Percentiles rank a stretch among this genome's conserved stretches.
Conservation (phyloP, 2,797 vertebrate genomes). For the Catharus ustulatus region DNA sequence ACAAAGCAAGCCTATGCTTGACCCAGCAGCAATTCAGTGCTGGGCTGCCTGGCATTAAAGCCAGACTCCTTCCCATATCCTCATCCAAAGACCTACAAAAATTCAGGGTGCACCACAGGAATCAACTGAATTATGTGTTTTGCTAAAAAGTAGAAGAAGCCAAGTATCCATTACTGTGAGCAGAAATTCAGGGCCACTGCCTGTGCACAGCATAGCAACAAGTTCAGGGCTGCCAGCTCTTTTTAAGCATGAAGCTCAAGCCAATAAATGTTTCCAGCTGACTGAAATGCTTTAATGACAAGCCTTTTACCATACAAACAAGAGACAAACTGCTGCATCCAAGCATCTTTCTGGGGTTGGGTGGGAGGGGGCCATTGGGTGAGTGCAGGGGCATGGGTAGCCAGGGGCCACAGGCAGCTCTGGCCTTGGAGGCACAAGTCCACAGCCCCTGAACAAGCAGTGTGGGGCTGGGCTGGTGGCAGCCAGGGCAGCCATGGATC, state of each 20-base stretch:
- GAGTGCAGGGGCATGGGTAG: neutral
- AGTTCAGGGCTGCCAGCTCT: neutral
- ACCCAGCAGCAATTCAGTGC: neutral
- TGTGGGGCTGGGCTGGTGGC: neutral
- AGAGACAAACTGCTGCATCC: neutral
- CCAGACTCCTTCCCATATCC: neutral
- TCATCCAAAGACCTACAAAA: neutral
- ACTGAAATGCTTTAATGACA: conserved; percentile 19
- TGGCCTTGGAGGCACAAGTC: accelerated
- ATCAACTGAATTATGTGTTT: neutral
- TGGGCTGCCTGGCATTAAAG: neutral
- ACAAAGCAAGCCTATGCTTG: neutral
- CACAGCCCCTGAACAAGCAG: neutral
- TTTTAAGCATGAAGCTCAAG: neutral
- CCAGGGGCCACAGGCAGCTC: neutral
- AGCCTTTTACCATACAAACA: neutral
- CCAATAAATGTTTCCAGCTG: conserved; percentile 36
- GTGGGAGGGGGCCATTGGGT: accelerated
- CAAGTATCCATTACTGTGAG: neutral
- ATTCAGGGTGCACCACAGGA: neutral
- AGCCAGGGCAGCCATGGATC: accelerated
- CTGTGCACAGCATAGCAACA: conserved; percentile 39
- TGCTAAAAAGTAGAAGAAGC: neutral
- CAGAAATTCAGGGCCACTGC: conserved; percentile 17
- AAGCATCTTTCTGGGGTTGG: neutral